A percentile compares a stretch with the other conserved stretches of the same genome.
phyloP scores from a whole-genome alignment of 2,888 invertebrate species.

The Agrenia bidenticulata region DNA sequence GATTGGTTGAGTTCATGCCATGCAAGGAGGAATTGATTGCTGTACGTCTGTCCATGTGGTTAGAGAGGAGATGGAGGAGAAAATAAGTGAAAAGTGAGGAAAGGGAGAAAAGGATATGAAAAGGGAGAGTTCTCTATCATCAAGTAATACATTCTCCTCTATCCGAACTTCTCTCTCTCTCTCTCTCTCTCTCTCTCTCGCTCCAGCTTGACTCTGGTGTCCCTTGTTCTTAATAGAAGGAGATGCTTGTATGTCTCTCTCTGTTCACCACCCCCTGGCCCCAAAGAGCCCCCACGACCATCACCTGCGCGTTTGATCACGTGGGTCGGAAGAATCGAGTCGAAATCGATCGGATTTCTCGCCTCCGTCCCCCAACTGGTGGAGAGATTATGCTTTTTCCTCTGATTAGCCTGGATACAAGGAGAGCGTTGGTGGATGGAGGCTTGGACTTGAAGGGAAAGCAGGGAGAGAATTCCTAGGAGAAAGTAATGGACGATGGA shows the following conservation, averaged over 20 bases:
- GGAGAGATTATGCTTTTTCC: slow-evolving; percentile 22
- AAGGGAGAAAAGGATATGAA: slow-evolving; percentile 2
- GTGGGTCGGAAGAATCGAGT: slow-evolving; percentile 47
- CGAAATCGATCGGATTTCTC: slow-evolving; percentile 46
- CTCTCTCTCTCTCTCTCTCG: no score
- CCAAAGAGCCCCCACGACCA: not conserved
- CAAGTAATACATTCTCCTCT: not conserved
- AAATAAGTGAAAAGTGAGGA: slow-evolving; percentile 22
- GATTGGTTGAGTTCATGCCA: slow-evolving; percentile 16
- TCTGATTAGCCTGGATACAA: slow-evolving; percentile 22
- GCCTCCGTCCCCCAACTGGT: slow-evolving; percentile 14
- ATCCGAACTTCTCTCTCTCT: no score
- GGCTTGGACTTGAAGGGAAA: slow-evolving; percentile 6
- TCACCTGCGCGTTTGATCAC: slow-evolving; percentile 47
- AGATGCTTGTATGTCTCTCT: no score
- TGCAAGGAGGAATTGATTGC: slow-evolving; percentile 13
- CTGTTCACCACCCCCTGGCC: not conserved
- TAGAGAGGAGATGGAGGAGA: slow-evolving; percentile 15
- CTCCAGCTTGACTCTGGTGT: not conserved
- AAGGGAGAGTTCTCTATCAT: not conserved
- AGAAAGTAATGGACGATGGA: not conserved
- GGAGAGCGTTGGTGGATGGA: not conserved
- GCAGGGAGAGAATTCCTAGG: not conserved
- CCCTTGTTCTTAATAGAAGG: not conserved
- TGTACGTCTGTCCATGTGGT: slow-evolving; percentile 15